These are phyloP conservation scores for Chaetodon trifasciatus DNA, from an alignment of 2,797 vertebrate genomes.

Conservation along the genomic window DNA sequence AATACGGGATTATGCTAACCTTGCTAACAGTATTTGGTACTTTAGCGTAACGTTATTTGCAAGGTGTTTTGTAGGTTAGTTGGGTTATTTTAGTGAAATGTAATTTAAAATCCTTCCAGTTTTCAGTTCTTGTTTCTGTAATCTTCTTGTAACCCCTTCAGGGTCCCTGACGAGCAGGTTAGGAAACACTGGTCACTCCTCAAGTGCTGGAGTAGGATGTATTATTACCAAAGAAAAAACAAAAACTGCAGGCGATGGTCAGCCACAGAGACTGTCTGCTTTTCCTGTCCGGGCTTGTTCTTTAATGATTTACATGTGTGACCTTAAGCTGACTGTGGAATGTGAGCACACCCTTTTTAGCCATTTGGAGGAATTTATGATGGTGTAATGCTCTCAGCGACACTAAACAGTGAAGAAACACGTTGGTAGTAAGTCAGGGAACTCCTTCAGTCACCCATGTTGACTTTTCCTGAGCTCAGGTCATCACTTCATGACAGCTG, in stretches of 20 bases:
- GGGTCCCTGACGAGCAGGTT: not conserved
- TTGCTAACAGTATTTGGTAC: not conserved
- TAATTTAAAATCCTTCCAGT: not conserved
- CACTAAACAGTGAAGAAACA: conserved; percentile 38
- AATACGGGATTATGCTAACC: not conserved
- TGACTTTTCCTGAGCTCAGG: conserved; percentile 24
- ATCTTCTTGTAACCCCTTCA: not conserved
- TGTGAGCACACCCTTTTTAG: conserved; percentile 44
- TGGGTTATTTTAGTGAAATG: not conserved
- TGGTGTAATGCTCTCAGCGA: conserved; percentile 20
- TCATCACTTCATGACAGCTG: conserved; percentile 7
- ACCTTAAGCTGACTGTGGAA: conserved; percentile 48
- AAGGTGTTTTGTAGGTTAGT: not conserved
- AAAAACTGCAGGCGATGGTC: not conserved
- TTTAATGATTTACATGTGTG: conserved; percentile 49
- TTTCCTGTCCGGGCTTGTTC: conserved; percentile 28
- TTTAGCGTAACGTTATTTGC: not conserved
- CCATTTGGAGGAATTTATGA: conserved; percentile 55
- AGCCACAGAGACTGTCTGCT: not conserved
- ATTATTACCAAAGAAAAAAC: not conserved
- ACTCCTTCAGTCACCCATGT: conserved; percentile 12
- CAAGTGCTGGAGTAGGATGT: not conserved
- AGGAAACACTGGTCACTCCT: not conserved
- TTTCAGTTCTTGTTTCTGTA: not conserved
- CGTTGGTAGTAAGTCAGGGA: conserved; percentile 30